A percentile compares a stretch with the other conserved stretches of the same genome.
Evolutionary conservation across 2,888 invertebrate species (phyloP).

Genomic region (Ormyrus labotus): DNA sequence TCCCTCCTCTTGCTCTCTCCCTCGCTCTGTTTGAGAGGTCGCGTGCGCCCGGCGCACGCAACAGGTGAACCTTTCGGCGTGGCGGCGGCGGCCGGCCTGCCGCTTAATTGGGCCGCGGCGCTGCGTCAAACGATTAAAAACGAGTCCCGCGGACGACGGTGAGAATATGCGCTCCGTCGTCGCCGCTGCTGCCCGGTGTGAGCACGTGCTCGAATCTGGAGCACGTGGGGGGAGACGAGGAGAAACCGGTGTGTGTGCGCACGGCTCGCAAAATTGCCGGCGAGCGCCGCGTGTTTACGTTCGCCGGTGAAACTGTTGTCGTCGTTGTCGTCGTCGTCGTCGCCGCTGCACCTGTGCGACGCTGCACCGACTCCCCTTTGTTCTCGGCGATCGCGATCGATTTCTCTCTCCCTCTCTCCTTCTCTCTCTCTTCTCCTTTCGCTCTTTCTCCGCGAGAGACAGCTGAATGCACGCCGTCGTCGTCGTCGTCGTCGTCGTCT

Average conservation of each 20-base stretch:
- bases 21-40: background rate
- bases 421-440: background rate
- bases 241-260: no score
- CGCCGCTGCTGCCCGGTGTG: no score
- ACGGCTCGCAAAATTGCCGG: no score
- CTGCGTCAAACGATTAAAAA: background rate
- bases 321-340: background rate
- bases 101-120: background rate
- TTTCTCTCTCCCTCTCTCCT: slow-evolving; percentile 3
- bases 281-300: no score
- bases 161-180: no score
- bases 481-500: background rate
- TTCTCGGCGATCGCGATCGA: slow-evolving; percentile 50
- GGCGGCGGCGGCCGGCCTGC: slow-evolving; percentile 17
- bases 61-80: slow-evolving; percentile 50
- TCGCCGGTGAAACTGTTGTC: no score
- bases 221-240: no score
- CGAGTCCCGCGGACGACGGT: no score
- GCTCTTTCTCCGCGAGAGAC: background rate
- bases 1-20: background rate
- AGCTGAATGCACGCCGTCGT: background rate
- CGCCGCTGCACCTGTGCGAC: slow-evolving; percentile 14
- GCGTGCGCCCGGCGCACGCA: slow-evolving; percentile 39
- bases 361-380: slow-evolving; percentile 18
- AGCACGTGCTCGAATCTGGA: no score